phyloP scores from a whole-genome alignment of 2,113 vertebrate species.

The Perca fluviatilis region DNA sequence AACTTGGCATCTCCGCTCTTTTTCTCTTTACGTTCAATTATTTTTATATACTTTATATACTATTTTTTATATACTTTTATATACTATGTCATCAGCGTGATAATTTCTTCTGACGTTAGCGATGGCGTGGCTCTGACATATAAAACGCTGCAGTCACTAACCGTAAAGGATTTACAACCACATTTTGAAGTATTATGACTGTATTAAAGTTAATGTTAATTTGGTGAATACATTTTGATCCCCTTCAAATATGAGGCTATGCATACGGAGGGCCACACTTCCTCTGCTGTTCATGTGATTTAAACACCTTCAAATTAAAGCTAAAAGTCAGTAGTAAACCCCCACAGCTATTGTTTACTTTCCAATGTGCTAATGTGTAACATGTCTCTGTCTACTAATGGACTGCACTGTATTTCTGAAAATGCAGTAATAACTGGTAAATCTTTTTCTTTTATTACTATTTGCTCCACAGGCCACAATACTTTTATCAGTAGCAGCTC shows the following conservation, averaged over 20 bases:
- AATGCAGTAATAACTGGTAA: conserved; percentile 1
- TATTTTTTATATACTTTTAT: no score
- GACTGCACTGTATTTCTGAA: conserved; percentile 23
- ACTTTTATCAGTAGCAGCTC: conserved; percentile 30
- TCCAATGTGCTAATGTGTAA: conserved; percentile 8
- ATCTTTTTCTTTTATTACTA: conserved; percentile 14
- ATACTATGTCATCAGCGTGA: neutral
- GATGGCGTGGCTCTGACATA: neutral
- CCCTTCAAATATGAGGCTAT: neutral
- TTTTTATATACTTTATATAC: no score
- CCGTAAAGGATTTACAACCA: neutral
- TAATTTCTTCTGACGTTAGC: neutral
- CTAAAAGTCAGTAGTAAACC: conserved; percentile 4
- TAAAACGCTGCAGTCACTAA: neutral
- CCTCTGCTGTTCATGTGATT: neutral
- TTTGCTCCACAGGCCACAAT: conserved; percentile 2
- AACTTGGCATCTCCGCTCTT: neutral
- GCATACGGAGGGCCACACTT: neutral
- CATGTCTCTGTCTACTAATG: conserved; percentile 9
- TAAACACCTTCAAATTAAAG: neutral
- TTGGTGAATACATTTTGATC: neutral
- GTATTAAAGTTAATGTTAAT: neutral
- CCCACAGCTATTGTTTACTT: conserved; percentile 13
- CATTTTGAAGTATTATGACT: neutral
- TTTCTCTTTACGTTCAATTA: neutral